phyloP scores from a whole-genome alignment of 1,140 invertebrate genomes.

The Heterodera schachtii region DNA sequence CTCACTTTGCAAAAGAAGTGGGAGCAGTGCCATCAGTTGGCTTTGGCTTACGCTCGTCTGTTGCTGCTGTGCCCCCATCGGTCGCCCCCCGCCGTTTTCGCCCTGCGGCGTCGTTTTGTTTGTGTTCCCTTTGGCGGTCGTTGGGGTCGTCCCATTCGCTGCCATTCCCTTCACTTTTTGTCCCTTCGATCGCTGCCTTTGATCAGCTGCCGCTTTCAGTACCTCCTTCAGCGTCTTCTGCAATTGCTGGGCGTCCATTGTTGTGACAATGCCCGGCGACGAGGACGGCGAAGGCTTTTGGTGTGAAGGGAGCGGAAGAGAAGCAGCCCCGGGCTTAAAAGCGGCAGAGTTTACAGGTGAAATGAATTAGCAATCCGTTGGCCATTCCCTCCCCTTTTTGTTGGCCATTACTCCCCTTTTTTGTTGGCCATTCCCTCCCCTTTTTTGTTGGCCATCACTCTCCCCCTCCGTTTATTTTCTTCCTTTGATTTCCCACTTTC shows the following conservation, averaged over 20 bases:
- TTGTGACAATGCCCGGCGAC: not conserved
- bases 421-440: not conserved
- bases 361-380: too few relatives aligned
- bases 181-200: slow-evolving; percentile 37
- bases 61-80: not conserved
- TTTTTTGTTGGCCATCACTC: not conserved
- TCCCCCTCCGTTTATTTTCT: not conserved
- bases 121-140: not conserved
- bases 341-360: not conserved
- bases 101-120: slow-evolving; percentile 25
- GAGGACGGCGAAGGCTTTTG: not conserved
- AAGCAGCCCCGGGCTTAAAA: slow-evolving; percentile 6
- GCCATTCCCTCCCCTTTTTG: not conserved
- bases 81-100: not conserved
- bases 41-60: not conserved
- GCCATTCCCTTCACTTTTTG: slow-evolving; percentile 19
- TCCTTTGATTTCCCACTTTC: too few relatives aligned
- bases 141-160: not conserved
- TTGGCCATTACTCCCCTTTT: not conserved
- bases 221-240: slow-evolving; percentile 50
- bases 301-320: not conserved
- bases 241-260: slow-evolving; percentile 30
- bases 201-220: slow-evolving; percentile 35
- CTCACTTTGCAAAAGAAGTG: slow-evolving; percentile 42
- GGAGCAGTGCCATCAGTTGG: slow-evolving; percentile 29